Base-by-base conservation (phyloP, 2,888 invertebrate species). In the Pyrrhia umbra region DNA sequence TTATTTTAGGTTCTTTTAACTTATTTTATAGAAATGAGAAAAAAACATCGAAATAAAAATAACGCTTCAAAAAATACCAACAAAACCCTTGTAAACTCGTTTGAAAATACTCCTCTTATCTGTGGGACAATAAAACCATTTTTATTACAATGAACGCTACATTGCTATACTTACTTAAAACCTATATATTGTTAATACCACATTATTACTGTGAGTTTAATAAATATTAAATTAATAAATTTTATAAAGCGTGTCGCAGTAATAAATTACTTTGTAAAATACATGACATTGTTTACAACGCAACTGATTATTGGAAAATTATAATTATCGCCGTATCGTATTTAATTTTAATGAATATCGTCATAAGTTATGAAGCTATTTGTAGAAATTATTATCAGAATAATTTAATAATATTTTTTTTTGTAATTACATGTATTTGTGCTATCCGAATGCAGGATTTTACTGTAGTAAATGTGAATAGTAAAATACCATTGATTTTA, bases 301-400 rank as follows among this genome's bases (percentile, higher is more conserved):
- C 20, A 0, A 2, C 13, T 34, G 49, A 40, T 55, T 18, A 58
- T 49, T 13, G 8, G 43, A 27, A 65, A 58, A 27, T 56, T 42
- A 16, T 25, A 45, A 56, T 34, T 40, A 16, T 37, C 27, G 9
- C 27, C 15, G 1, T 37, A 23, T 21, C 16, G 21, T 13, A 39
- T 39, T 34, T 5, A 34, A 34, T 34, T n/a, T n/a, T 34, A 34
- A 34, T 34, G 25, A 46, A 50, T 23, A 45, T 6, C 23, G 39
- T 34, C 0, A 49, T n/a, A 15, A 45, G 3, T 46, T 18, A 34
- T n/a, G 9, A 34, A 34, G n/a, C 34, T 23, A 27, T 47, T 51
- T 37, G 10, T 8, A 40, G 10, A 9, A 34, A 62, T 50, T 49
- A 20, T 15, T 9, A n/a, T 2, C 6, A 25, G 10, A 61, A 18